These are phyloP conservation scores for Calycopis cecrops DNA, from an alignment of 1,140 invertebrate species.

Conservation along the genomic window DNA sequence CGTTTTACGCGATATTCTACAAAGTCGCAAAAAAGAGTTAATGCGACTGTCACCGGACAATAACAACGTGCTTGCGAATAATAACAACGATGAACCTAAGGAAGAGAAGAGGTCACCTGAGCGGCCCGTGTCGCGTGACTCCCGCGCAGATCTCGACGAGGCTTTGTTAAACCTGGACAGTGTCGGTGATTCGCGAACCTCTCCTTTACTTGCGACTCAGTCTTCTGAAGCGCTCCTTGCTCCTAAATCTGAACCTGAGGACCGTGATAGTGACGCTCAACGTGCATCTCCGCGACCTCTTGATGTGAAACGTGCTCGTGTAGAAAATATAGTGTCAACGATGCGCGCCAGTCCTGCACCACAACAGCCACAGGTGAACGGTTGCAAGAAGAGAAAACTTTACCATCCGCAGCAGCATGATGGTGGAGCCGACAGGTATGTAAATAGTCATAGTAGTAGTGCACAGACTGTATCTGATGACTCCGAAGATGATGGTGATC, in stretches of 20 bases:
- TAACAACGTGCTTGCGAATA: slow-evolving; percentile 73
- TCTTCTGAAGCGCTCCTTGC: slow-evolving; percentile 76
- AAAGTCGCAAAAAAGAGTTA: slow-evolving; percentile 86
- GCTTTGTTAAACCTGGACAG: slow-evolving; percentile 78
- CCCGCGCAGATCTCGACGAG: slow-evolving; percentile 75
- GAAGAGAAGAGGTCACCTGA: slow-evolving; percentile 76
- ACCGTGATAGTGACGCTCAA: slow-evolving; percentile 75
- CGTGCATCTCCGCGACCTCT: slow-evolving; percentile 75
- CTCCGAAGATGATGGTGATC: slow-evolving; percentile 84
- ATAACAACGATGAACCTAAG: slow-evolving; percentile 80
- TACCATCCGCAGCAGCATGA: slow-evolving; percentile 97
- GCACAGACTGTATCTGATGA: slow-evolving; percentile 78
- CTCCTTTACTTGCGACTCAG: slow-evolving; percentile 81
- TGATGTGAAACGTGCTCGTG: slow-evolving; percentile 92
- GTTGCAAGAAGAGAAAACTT: slow-evolving; percentile 97
- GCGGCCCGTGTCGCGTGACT: slow-evolving; percentile 77
- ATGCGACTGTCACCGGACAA: slow-evolving; percentile 78
- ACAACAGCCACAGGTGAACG: slow-evolving; percentile 86
- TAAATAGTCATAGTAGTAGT: slow-evolving; percentile 68
- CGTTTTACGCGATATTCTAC: slow-evolving; percentile 88
- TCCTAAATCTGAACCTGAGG: slow-evolving; percentile 81
- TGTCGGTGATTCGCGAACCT: slow-evolving; percentile 81
- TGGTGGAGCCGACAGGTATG: slow-evolving; percentile 80
- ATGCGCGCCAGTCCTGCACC: slow-evolving; percentile 90
- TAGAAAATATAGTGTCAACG: slow-evolving; percentile 95